Percentiles rank a stretch among this genome's conserved stretches.
These are phyloP conservation scores for Austrolebias charrua DNA, from an alignment of 2,797 vertebrate genomes.

Conservation along the genomic window DNA sequence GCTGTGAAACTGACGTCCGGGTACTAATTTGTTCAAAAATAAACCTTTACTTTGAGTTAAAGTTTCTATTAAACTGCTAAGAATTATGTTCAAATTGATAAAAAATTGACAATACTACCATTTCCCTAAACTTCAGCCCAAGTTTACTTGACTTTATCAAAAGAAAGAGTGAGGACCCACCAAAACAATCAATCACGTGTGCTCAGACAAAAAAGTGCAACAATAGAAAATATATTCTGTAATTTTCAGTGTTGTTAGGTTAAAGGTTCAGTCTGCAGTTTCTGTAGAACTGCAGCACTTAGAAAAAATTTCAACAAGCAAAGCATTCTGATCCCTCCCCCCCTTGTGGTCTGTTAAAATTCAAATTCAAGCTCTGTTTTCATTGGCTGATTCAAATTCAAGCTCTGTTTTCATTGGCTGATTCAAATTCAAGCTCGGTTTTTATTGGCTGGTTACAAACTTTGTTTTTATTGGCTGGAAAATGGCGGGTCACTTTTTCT, in stretches of 20 bases:
- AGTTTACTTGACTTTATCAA: background rate
- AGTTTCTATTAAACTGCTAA: background rate
- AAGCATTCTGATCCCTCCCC: too few relatives aligned
- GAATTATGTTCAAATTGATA: background rate
- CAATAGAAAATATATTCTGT: background rate
- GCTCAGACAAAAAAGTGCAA: background rate
- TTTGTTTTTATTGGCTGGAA: too few relatives aligned
- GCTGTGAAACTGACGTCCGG: constrained; percentile 6
- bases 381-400: too few relatives aligned
- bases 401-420: too few relatives aligned
- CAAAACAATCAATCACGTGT: background rate
- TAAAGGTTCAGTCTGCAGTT: too few relatives aligned
- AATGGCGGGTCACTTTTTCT: too few relatives aligned
- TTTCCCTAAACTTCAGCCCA: background rate
- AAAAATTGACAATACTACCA: background rate
- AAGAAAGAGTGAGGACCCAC: background rate
- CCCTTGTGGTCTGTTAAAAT: too few relatives aligned
- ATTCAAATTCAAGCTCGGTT: too few relatives aligned
- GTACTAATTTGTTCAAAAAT: background rate
- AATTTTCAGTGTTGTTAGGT: background rate
- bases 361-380: too few relatives aligned
- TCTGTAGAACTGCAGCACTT: too few relatives aligned
- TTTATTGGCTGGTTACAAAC: too few relatives aligned
- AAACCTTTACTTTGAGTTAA: background rate
- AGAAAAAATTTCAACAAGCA: too few relatives aligned